Base-by-base conservation (phyloP, 2,797 vertebrate genomes). In the Danio kyathit region DNA sequence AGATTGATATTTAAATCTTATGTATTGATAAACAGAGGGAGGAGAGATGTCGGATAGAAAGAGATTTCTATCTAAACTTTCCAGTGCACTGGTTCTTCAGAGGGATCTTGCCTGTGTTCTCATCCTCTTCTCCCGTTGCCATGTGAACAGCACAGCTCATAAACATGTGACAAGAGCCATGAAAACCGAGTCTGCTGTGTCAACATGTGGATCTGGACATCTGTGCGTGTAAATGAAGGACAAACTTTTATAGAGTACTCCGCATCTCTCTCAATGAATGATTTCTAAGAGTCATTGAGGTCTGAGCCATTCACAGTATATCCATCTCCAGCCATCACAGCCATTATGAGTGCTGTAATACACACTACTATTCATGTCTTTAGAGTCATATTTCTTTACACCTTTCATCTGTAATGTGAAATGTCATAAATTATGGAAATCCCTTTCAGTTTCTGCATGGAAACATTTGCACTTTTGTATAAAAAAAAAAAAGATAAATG, bases 121-220 rank as follows among this genome's bases (percentile, higher is more conserved):
- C 6, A 14, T 70, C 48, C 67, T 52, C 6, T 41, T 14, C 61
- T 41, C 17, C 13, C 0, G 21, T 69, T 78, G 64, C 64, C 41
- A 78, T 78, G 64, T 57, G 14, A 69, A 69, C 76, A 57, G 11
- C 49, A 77, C 41, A 66, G 17, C 41, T 54, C 48, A 48, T 29
- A 65, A 38, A 46, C 41, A 46, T 57, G 64, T 48, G 52, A 12
- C n/a, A 65, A 29, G 54, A 19, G 17, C n/a, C 61, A 65, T 57
- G 43, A 74, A 54, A 66, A 29, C 9, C 57, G 52, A 46, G 16
- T 48, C 5, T 16, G 13, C 41, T 67, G 56, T 49, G 5, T 61
- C 5, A 38, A 67, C 12, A 17, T 70, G 66, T 61, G 21, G 5
- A 10, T 70, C 7, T 51, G 54, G 6, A 38, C 13, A 19, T 41